These are phyloP conservation scores for Oreochromis aureus DNA, from an alignment of 2,113 vertebrate species.

Conservation along the genomic window DNA sequence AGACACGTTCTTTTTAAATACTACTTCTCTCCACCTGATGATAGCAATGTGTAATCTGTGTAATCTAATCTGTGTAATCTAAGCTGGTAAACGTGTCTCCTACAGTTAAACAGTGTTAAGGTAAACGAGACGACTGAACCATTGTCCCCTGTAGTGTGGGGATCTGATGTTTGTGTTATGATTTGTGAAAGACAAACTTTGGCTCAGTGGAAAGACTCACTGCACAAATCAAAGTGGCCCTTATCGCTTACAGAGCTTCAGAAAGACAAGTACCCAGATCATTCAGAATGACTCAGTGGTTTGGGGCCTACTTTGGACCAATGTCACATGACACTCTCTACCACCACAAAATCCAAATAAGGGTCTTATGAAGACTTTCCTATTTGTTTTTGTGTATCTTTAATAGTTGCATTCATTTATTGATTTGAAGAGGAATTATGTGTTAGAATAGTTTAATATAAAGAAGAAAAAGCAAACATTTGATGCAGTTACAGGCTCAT, in stretches of 20 bases:
- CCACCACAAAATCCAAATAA: not conserved
- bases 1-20: not conserved
- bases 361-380: not conserved
- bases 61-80: not conserved
- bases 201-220: not conserved
- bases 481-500: not conserved
- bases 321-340: not conserved
- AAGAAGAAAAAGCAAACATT: not conserved
- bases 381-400: not conserved
- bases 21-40: not conserved
- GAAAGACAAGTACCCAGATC: not conserved
- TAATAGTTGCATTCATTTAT: not conserved
- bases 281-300: not conserved
- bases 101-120: no score
- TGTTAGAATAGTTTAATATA: not conserved
- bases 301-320: not conserved
- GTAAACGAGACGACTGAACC: not conserved
- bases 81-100: rapidly evolving
- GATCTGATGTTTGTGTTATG: not conserved
- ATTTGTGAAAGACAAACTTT: not conserved
- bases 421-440: rapidly evolving
- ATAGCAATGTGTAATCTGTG: not conserved
- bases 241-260: not conserved
- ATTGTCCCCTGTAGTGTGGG: not conserved
- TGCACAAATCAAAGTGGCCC: no score